Base-by-base conservation (phyloP, 2,888 invertebrate species). In the Ochropleura plecta region DNA sequence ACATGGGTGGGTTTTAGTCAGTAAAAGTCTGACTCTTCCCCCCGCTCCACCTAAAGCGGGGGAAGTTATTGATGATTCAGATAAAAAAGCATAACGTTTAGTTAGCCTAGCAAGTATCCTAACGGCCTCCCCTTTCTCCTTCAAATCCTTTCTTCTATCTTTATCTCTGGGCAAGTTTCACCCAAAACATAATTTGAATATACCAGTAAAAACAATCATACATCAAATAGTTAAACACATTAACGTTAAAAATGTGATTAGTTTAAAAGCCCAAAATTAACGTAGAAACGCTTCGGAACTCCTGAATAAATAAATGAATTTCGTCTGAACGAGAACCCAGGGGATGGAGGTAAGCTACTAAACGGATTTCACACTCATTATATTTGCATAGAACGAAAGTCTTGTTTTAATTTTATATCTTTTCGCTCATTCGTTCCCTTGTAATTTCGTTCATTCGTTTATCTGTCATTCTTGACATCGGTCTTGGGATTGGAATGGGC, bases 301-400 rank as follows among this genome's bases (percentile, higher is more conserved):
- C 66, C 59, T 70, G 68, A 78, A 80, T 83, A 83, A 80, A 78
- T 80, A 77, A 66, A 57, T 40, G 30, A 67, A 65, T 68, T 78
- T 18, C 53, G 44, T 42, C 64, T 60, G 59, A 55, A 76, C 55
- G 51, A 51, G 62, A 55, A 64, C 49, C 69, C 55, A 6, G 14
- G 5, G 42, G 59, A 9, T 40, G 30, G 59, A 59, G 16, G 53
- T 73, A 55, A 73, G 66, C 66, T 73, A 14, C 59, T 80, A 80
- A 83, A 78, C 67, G 70, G 59, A 80, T 83, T 79, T 68, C 66
- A 59, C 69, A 67, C 59, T 66, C 66, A 73, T 70, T 70, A 70
- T 70, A 73, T 70, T 73, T 67, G 44, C 69, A 64, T 46, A 63
- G 59, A 76, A 62, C 46, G 40, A 59, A 81, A 63, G 72, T 76